A percentile compares a stretch with the other conserved stretches of the same genome.
These are phyloP conservation scores for Desoria tigrina DNA, from an alignment of 2,888 invertebrate species.

Conservation along the genomic window DNA sequence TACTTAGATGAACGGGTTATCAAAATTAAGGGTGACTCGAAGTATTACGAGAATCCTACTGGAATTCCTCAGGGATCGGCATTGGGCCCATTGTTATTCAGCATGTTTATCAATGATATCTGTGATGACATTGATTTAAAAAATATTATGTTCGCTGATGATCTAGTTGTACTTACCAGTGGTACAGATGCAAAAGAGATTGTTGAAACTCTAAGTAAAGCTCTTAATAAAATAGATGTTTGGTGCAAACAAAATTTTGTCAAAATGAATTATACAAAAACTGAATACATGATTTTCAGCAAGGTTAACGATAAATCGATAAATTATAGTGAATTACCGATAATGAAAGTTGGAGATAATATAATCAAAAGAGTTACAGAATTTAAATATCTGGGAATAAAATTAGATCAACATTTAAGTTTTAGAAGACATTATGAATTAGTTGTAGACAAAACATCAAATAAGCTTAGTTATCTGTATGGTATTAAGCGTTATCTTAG, in stretches of 20 bases:
- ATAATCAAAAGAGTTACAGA: not conserved
- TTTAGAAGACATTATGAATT: not conserved
- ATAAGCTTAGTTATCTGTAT: too few relatives aligned
- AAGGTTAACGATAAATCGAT: not conserved
- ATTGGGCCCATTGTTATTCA: conserved; percentile 27
- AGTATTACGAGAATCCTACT: not conserved
- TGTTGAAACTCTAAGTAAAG: not conserved
- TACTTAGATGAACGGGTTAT: conserved; percentile 14
- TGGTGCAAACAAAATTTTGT: conserved; percentile 4
- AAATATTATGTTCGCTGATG: conserved; percentile 18
- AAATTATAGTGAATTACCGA: too few relatives aligned
- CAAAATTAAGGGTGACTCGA: conserved; percentile 13
- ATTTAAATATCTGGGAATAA: not conserved
- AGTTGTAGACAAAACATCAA: too few relatives aligned
- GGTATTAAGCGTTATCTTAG: not conserved
- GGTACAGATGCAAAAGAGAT: not conserved
- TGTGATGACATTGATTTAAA: conserved; percentile 5
- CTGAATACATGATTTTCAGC: not conserved
- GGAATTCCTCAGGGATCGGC: conserved; percentile 19
- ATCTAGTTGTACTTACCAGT: conserved; percentile 12
- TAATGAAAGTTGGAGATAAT: not conserved
- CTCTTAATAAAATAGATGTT: not conserved
- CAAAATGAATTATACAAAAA: conserved; percentile 8
- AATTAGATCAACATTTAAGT: not conserved
- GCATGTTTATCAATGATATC: conserved; percentile 33